Evolutionary conservation across 2,113 vertebrate genomes (phyloP), one percentile per base, ranked within the genome.

Genomic region (Pleuronectes platessa): DNA sequence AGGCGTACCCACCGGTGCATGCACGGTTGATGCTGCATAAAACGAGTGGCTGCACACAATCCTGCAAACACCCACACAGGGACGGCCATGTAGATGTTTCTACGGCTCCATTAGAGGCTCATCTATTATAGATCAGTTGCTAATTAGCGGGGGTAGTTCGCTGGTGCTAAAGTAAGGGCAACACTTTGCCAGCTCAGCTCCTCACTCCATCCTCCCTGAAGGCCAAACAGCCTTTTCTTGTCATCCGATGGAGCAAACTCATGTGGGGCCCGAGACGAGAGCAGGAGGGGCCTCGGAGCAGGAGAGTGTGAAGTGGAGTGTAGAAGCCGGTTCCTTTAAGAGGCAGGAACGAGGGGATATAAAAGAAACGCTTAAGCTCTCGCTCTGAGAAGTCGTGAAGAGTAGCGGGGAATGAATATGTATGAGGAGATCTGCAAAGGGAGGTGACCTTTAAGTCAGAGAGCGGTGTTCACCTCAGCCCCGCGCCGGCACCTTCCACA

Each of bases 101-200:
- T 78, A 86, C 75, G 76, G 70, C 81, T 83, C 81, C 88, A 90
- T 92, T 89, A 88, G 86, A 81, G 66, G 61, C 76, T 86, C 86
- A 90, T 93, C 74, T 80, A 93, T 93, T 85, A 90, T 88, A 68
- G 71, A 91, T 84, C 14, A 53, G 71, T 68, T 80, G 61, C 89
- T 86, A 87, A 91, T 92, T 91, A 89, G 66, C 26, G 59, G 83
- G 17, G 72, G 76, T 73, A 71, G 79, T 84, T 89, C 79, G 65
- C 75, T 51, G 81, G 68, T 84, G 85, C 79, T 84, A 68, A 82
- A 82, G 81, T 82, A 77, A 78, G 59, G 75, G 67, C 63, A 71
- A 68, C 66, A 55, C 47, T 37, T 64, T 69, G 77, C 74, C 77
- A 82, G 66, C 67, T 1, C 66, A 31, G 49, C 67, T 84, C 62